These are phyloP conservation scores for Callosobruchus maculatus DNA, from an alignment of 2,888 invertebrate genomes.

Conservation along the genomic window DNA sequence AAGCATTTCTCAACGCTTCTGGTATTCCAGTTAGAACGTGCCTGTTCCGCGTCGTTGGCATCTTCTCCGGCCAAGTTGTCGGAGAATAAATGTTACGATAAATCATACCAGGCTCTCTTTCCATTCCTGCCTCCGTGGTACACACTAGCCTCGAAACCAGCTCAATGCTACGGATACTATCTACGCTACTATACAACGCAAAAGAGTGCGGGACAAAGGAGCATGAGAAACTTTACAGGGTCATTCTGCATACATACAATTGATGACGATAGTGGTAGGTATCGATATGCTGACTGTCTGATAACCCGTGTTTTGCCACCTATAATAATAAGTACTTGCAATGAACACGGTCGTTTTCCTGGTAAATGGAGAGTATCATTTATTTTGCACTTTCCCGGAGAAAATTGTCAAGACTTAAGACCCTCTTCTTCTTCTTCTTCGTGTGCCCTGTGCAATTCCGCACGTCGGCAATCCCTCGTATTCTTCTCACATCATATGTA, in stretches of 20 bases:
- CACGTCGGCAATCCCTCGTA: no score
- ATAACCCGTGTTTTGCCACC: no score
- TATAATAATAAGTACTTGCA: no score
- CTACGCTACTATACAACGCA: constrained; percentile 16
- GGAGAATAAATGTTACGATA: background rate
- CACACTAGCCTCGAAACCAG: constrained; percentile 3
- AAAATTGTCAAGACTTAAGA: no score
- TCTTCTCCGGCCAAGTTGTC: background rate
- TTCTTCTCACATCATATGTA: no score
- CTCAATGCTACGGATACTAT: constrained; percentile 22
- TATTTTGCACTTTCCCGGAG: no score
- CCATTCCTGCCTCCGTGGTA: constrained; percentile 15
- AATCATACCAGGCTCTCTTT: background rate
- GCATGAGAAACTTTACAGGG: background rate
- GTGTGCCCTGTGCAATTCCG: no score
- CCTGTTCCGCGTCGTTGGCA: background rate
- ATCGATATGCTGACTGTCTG: no score
- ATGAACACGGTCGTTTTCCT: no score
- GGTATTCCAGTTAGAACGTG: background rate
- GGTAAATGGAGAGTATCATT: no score
- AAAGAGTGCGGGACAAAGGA: background rate
- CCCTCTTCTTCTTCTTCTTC: no score
- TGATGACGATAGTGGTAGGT: no score
- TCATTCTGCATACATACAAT: background rate
- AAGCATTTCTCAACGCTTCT: background rate